Conservation (phyloP, 2,113 vertebrate genomes). For the Cairina moschata region DNA sequence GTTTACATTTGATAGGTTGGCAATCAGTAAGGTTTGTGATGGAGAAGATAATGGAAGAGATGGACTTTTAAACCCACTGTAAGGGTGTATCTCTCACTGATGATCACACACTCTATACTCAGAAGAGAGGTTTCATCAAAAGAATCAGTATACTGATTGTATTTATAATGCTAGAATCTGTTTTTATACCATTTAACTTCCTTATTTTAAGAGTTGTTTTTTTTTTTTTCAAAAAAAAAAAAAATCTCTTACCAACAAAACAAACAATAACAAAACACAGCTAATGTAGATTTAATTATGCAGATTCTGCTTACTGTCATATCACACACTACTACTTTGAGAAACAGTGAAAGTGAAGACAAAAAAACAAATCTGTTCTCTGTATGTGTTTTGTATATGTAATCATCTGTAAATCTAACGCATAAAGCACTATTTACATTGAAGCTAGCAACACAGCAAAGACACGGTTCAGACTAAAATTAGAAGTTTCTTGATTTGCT, state of each 20-base stretch:
- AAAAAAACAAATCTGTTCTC: not conserved
- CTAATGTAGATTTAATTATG: not conserved
- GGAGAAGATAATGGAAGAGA: too few species aligned
- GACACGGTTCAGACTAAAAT: not conserved
- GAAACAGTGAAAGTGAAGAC: too few species aligned
- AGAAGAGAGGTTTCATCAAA: not conserved
- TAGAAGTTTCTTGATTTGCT: not conserved
- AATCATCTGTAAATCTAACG: not conserved
- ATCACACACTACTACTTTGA: not conserved
- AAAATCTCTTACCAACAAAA: not conserved
- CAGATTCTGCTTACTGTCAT: not conserved
- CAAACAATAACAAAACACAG: not conserved
- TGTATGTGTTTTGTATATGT: not conserved
- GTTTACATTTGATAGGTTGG: too few species aligned
- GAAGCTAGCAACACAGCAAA: not conserved
- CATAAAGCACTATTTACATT: not conserved
- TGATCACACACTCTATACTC: not conserved
- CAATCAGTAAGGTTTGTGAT: too few species aligned
- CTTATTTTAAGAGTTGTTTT: too few species aligned
- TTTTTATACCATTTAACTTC: not conserved
- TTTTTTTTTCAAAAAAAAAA: not conserved
- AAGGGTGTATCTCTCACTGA: not conserved
- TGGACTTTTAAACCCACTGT: too few species aligned
- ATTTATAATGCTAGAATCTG: not conserved
- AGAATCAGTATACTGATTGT: not conserved